Evolutionary conservation across 2,888 invertebrate species (phyloP).

Genomic region (Luffia ferchaultella): DNA sequence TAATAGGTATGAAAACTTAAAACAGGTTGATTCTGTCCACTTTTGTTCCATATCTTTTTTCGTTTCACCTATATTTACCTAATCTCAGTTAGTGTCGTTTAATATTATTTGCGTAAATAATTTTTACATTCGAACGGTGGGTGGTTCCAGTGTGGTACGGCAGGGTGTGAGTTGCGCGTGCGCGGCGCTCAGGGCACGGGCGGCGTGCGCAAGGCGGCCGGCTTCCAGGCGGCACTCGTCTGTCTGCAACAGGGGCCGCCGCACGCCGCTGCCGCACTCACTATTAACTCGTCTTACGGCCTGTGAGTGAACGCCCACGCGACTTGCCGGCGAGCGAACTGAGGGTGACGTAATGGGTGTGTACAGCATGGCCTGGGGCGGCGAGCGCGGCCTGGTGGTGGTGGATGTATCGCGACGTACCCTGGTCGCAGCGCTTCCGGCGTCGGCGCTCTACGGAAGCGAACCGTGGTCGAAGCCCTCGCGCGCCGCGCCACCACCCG

Average conservation of each 20-base stretch:
- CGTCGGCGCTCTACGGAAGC: constrained; percentile 90
- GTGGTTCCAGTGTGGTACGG: not conserved
- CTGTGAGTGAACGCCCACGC: no score
- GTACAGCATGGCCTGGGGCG: constrained; percentile 95
- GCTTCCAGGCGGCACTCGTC: constrained; percentile 96
- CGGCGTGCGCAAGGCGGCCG: constrained; percentile 82
- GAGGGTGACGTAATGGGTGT: not conserved
- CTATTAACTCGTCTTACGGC: constrained; percentile 96
- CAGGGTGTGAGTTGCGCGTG: constrained; percentile 31
- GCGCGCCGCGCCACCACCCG: constrained; percentile 77
- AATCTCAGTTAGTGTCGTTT: no score
- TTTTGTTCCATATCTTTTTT: no score
- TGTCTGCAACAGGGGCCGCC: constrained; percentile 89
- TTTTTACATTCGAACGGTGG: not conserved
- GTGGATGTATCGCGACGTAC: constrained; percentile 93
- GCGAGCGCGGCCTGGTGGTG: constrained; percentile 94
- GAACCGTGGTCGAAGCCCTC: constrained; percentile 87
- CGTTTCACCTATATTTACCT: no score
- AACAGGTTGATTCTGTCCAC: no score
- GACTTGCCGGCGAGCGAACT: not conserved
- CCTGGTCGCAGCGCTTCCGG: constrained; percentile 87
- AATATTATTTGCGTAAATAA: not conserved
- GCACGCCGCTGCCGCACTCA: constrained; percentile 88
- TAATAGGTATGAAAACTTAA: no score
- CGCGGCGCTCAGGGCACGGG: constrained; percentile 48